Evolutionary conservation across 2,797 vertebrate genomes (phyloP), one percentile per base, ranked within the genome.

Genomic region (Gephyroberyx darwinii): DNA sequence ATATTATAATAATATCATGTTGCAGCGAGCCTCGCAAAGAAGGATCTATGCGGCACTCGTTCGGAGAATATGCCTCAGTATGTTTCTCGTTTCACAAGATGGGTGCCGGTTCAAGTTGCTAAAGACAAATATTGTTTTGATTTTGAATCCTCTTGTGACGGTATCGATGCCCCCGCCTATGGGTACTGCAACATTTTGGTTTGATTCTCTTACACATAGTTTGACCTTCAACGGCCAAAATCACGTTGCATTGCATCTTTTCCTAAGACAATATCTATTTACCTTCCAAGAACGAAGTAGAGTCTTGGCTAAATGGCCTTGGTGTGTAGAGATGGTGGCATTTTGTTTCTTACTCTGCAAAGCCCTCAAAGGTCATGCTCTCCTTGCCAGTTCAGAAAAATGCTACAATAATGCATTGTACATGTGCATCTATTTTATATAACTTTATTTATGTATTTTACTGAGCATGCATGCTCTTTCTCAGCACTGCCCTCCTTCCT

Each of bases 1-100:
- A 48, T 57, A 60, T 69, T 7, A 10, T 61, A 67, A 35, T 39
- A 61, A 39, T 31, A 53, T 14, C 51, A 53, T 53, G 20, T 26
- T 37, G 26, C 56, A 47, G 56, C 65, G 39, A 3, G 3, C 50
- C 55, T 60, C 74, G 26, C 30, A 56, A 9, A 12, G 13, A 12
- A 39, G 10, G 65, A 58, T 52, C 13, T 30, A 14, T 17, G 16
- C 7, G 16, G 4, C 45, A n/a, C 17, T 13, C 39, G 7, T 47
- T 3, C 1, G 45, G 14, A 47, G 17, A n/a, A 47, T 47, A 8
- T n/a, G 14, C 41, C 41, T 43, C 41, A 12, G 14, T 43, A 12
- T 16, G 0, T 4, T 50, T 19, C 47, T 8, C 16, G 19, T 50
- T 50, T 4, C 45, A 47, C 16, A n/a, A 47, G 4, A n/a, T 19